Evolutionary conservation across 1,140 invertebrate species (phyloP), one percentile per base, ranked within the genome.

Genomic region (Bombus ignitus): DNA sequence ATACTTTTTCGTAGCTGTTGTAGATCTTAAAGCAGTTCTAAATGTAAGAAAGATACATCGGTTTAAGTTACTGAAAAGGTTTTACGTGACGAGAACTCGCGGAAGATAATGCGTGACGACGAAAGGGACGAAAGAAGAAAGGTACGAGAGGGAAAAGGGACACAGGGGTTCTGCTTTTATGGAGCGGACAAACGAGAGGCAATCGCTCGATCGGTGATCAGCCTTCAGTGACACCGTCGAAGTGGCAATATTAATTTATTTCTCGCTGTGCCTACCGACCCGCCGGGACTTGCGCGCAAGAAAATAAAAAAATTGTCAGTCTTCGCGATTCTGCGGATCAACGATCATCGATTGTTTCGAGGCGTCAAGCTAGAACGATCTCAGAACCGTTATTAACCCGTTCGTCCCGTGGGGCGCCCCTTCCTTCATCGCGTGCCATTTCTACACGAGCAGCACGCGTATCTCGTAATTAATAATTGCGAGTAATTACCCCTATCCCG

Each of bases 361-460:
- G 85, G 92, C 91, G 93, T 94, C 88, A 92, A 88, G 81, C 85
- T 85, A 90, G 88, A 94, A 92, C 91, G 90, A 92, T 92, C 87
- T 92, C 92, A 86, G 91, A 90, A 62, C 75, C 85, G n/a, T 86
- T 88, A 90, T 90, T 90, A 90, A 86, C 86, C 86, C 74, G 76
- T 39, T 42, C 53, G 66, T 76, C 89, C 79, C 89, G n/a, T 32
- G 86, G 68, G 89, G 62, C 81, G 77, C 75, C 66, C 65, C 12
- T 70, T 77, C 65, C 62, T 77, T 80, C 70, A 35, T 59, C 57
- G 53, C 42, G 35, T 84, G 62, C 73, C 62, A 44, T 80, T 70
- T 53, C 72, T 72, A 18, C 74, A 62, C 37, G 13, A 28, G 32
- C 70, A 81, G 66, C 81, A 59, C 81, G 88, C 68, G 59, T 80